Evolutionary conservation across 2,888 invertebrate genomes (phyloP).

Genomic region (Cantharis lateralis): DNA sequence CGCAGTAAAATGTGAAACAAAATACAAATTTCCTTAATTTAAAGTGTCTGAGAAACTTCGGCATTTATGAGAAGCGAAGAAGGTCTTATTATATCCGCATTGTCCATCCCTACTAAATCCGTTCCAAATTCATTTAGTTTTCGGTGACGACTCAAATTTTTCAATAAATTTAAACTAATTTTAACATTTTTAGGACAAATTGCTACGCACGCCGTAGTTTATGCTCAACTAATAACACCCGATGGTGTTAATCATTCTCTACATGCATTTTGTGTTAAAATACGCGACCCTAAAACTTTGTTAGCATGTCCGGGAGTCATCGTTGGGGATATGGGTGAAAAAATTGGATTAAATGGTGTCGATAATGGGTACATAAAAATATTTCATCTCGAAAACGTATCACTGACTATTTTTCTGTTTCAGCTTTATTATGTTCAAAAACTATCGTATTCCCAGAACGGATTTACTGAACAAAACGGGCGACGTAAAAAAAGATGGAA

Average conservation of each 20-base stretch:
- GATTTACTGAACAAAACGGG: constrained; percentile 83
- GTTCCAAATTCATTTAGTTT: background rate
- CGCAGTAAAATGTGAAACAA: too few relatives aligned
- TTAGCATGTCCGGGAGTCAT: constrained; percentile 76
- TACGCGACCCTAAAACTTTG: constrained; percentile 76
- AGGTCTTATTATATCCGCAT: background rate
- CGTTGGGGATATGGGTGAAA: constrained; percentile 92
- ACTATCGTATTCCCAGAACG: constrained; percentile 79
- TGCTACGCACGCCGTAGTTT: constrained; percentile 87
- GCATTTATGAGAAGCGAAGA: background rate
- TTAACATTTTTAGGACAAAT: constrained; percentile 61
- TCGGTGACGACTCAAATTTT: too few relatives aligned
- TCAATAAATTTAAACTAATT: background rate
- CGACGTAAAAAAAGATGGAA: constrained; percentile 83
- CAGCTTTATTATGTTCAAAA: constrained; percentile 76
- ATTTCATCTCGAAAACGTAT: constrained; percentile 42
- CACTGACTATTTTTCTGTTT: constrained; percentile 55
- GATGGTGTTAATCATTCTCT: constrained; percentile 82
- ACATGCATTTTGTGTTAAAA: constrained; percentile 86
- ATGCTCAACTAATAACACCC: constrained; percentile 83
- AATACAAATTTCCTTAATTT: background rate
- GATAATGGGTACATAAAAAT: constrained; percentile 80
- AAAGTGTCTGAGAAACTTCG: background rate
- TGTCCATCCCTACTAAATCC: background rate
- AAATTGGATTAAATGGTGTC: constrained; percentile 87